A percentile compares a stretch with the other conserved stretches of the same genome.
Conservation (phyloP, 2,888 invertebrate genomes). For the Cyaniris semiargus region DNA sequence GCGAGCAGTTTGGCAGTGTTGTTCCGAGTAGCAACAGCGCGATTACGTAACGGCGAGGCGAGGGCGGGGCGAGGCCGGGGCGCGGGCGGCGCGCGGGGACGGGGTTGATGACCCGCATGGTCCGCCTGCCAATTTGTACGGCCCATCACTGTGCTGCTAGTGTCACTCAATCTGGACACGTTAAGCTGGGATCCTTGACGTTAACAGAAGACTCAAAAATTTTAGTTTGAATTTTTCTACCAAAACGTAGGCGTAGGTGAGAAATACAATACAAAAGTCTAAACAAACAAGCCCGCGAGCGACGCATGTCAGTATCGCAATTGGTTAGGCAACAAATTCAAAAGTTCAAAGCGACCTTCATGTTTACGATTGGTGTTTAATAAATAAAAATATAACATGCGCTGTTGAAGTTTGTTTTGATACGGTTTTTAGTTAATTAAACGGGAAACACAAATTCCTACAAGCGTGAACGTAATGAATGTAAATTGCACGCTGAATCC, state of each 20-base stretch:
- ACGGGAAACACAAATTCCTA: conserved; percentile 20
- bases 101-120: conserved; percentile 74
- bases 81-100: conserved; percentile 44
- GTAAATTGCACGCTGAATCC: conserved; percentile 14
- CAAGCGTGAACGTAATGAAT: conserved; percentile 22
- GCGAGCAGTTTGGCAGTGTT: conserved; percentile 68
- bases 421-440: conserved; percentile 22
- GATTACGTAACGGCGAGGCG: conserved; percentile 57
- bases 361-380: neutral
- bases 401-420: conserved; percentile 8
- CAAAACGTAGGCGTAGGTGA: neutral
- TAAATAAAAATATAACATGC: conserved; percentile 3
- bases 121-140: conserved; percentile 75
- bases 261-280: neutral
- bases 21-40: conserved; percentile 63
- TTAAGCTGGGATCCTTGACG: neutral
- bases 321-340: neutral
- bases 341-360: conserved; percentile 1
- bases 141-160: conserved; percentile 72
- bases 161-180: conserved; percentile 41
- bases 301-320: neutral
- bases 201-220: neutral
- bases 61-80: conserved; percentile 47
- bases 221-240: neutral
- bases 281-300: neutral